These are phyloP conservation scores for Sepioteuthis lessoniana DNA, from an alignment of 2,888 invertebrate species.

Conservation along the genomic window DNA sequence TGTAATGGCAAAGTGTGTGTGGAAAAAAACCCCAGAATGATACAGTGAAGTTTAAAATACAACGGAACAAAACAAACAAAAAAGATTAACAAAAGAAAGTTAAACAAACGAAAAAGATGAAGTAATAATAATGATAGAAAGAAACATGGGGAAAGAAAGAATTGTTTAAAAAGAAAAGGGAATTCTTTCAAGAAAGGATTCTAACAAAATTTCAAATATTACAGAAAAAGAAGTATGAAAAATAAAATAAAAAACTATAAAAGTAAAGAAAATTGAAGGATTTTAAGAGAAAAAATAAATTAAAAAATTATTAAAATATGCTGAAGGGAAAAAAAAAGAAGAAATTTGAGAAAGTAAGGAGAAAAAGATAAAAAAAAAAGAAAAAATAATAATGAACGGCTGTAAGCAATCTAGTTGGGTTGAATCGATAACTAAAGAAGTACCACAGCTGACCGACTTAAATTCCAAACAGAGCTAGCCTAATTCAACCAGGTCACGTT, in stretches of 20 bases:
- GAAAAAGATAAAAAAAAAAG: not conserved
- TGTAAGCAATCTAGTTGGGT: not conserved
- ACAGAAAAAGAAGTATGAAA: not conserved
- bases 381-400: not conserved
- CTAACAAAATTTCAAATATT: not conserved
- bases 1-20: too few relatives aligned
- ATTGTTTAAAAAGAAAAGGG: not conserved
- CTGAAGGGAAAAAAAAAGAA: not conserved
- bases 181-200: not conserved
- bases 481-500: conserved; percentile 33
- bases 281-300: not conserved
- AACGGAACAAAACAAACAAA: too few relatives aligned
- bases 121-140: not conserved
- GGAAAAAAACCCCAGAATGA: too few relatives aligned
- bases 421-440: not conserved
- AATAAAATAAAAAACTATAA: not conserved
- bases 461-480: conserved; percentile 1
- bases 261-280: not conserved
- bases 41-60: too few relatives aligned
- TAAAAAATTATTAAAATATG: not conserved
- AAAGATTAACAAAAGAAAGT: too few relatives aligned
- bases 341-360: not conserved
- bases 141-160: not conserved
- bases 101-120: not conserved
- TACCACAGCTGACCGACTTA: not conserved